phyloP scores from a whole-genome alignment of 2,888 invertebrate species.

The Zelleria hepariella region DNA sequence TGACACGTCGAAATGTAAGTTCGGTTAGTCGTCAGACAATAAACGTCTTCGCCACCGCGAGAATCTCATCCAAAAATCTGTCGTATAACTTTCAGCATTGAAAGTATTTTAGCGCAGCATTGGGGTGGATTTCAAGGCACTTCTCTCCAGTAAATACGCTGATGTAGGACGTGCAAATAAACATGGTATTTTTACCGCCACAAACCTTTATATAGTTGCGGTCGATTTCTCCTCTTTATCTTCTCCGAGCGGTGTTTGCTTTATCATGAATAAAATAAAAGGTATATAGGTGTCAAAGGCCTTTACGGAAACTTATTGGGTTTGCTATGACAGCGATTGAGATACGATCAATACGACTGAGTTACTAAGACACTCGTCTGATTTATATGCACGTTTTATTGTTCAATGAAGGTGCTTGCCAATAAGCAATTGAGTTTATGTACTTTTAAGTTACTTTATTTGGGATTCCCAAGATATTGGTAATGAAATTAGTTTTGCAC shows the following conservation, averaged over 20 bases:
- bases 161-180: conserved; percentile 72
- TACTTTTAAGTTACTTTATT: not conserved
- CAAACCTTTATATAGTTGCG: conserved; percentile 72
- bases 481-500: not conserved
- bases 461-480: not conserved
- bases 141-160: conserved; percentile 41
- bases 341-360: not conserved
- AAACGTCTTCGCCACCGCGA: conserved; percentile 24
- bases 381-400: not conserved
- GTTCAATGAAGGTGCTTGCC: not conserved
- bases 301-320: conserved; percentile 35
- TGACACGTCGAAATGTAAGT: conserved; percentile 60
- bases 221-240: conserved; percentile 71
- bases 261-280: conserved; percentile 63
- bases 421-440: not conserved
- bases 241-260: conserved; percentile 63
- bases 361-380: not conserved
- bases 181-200: conserved; percentile 69
- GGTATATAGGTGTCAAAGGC: conserved; percentile 47
- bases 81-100: conserved; percentile 33
- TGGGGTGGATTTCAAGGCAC: conserved; percentile 29
- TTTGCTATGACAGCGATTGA: conserved; percentile 2
- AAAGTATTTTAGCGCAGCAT: conserved; percentile 35
- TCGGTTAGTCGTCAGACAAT: conserved; percentile 29
- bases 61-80: conserved; percentile 26